Evolutionary conservation across 2,113 vertebrate species (phyloP).

Genomic region (Eulemur rufifrons): DNA sequence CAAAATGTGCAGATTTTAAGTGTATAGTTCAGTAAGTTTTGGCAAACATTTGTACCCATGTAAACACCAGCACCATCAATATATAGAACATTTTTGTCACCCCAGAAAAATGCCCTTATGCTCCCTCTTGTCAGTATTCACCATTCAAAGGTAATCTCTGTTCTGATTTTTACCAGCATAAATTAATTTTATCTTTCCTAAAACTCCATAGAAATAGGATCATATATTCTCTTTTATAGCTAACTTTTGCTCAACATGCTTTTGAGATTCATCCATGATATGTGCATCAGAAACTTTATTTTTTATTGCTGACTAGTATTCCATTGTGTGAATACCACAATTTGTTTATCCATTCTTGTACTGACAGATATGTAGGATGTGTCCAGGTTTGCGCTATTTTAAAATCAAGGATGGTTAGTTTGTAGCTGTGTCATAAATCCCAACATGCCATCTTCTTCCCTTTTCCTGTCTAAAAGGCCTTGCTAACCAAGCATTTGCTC

Average conservation of each 20-base stretch:
- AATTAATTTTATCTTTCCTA: slow-evolving; percentile 10
- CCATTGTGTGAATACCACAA: background rate
- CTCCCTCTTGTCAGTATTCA: background rate
- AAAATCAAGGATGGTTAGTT: background rate
- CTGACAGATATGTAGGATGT: background rate
- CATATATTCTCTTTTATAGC: background rate
- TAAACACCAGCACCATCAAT: background rate
- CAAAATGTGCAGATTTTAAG: background rate
- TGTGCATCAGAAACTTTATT: background rate
- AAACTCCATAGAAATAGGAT: background rate
- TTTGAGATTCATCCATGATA: background rate
- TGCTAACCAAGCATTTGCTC: background rate
- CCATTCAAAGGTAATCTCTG: background rate
- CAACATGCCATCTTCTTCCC: background rate
- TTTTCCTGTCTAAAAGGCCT: slow-evolving; percentile 9
- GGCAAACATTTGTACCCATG: background rate
- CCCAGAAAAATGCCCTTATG: background rate
- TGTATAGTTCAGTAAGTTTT: slow-evolving; percentile 37
- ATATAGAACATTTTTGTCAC: background rate
- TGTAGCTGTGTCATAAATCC: background rate
- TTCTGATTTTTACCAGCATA: background rate
- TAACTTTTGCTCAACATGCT: slow-evolving; percentile 24
- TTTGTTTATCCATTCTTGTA: background rate
- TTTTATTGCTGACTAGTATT: slow-evolving; percentile 8
- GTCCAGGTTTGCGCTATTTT: background rate